Conservation (phyloP, 2,797 vertebrate genomes). For the Myiothlypis coronata region DNA sequence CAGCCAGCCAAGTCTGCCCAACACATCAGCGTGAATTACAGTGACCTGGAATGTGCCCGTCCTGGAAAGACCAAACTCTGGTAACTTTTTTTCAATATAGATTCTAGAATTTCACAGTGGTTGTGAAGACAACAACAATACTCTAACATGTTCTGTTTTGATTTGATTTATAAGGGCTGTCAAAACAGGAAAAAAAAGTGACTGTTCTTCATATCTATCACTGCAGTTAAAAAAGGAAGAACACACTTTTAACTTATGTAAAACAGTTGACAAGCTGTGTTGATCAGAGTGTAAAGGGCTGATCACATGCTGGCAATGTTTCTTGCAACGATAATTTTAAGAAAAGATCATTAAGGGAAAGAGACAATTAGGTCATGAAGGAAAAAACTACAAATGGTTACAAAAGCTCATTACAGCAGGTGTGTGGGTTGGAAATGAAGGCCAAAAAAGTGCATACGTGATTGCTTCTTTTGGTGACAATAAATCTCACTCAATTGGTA, state of each 20-base stretch:
- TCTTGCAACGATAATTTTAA: neutral
- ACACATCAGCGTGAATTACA: fast-evolving
- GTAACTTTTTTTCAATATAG: neutral
- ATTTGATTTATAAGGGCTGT: neutral
- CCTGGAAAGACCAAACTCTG: neutral
- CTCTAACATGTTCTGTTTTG: neutral
- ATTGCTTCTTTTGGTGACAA: neutral
- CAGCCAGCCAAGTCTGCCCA: neutral
- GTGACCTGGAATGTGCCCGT: neutral
- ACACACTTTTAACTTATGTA: neutral
- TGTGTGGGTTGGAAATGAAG: neutral
- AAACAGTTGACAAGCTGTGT: neutral
- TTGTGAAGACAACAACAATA: neutral
- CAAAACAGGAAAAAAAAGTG: neutral
- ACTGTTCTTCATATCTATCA: neutral
- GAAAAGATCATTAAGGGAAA: neutral
- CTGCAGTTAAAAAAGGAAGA: neutral
- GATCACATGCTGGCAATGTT: neutral
- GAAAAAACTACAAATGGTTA: neutral
- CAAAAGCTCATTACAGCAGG: neutral
- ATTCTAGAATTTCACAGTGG: neutral
- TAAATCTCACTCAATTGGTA: neutral
- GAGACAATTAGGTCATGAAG: neutral
- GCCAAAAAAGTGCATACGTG: neutral
- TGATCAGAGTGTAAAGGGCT: neutral